phyloP scores from a whole-genome alignment of 92 coral and sea anemone species.

The Porites rus region DNA sequence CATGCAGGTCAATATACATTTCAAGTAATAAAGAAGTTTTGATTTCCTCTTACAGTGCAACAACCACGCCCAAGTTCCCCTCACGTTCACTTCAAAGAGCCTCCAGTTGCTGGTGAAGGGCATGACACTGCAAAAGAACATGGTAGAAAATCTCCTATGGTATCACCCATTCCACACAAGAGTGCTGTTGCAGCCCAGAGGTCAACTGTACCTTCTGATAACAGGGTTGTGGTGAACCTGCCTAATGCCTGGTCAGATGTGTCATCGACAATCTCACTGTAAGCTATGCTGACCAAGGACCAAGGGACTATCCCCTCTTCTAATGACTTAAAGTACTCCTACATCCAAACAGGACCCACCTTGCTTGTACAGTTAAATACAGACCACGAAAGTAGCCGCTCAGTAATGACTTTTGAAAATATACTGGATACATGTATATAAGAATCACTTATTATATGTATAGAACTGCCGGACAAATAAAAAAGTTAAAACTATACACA shows the following conservation, averaged over 20 bases:
- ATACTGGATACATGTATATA: too few species aligned
- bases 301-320: neutral
- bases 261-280: conserved; percentile 74
- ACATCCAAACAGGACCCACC: too few species aligned
- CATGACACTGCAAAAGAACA: conserved; percentile 2
- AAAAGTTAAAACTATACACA: too few species aligned
- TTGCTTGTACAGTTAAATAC: too few species aligned
- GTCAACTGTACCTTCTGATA: conserved; percentile 46
- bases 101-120: conserved; percentile 44
- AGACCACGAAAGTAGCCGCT: too few species aligned
- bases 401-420: too few species aligned
- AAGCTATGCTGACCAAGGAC: neutral
- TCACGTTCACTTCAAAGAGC: conserved; percentile 82
- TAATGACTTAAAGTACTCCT: too few species aligned
- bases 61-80: conserved; percentile 58
- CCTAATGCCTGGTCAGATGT: conserved; percentile 90
- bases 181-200: conserved; percentile 27
- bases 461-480: too few species aligned
- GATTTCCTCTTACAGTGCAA: neutral
- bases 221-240: conserved; percentile 79
- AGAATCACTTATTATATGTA: too few species aligned
- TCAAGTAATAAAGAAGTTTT: neutral
- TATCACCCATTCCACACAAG: conserved; percentile 85
- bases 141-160: conserved; percentile 61
- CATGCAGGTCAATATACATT: neutral